A percentile compares a stretch with the other conserved stretches of the same genome.
phyloP scores from a whole-genome alignment of 2,113 vertebrate genomes.

The Hydropotes inermis region DNA sequence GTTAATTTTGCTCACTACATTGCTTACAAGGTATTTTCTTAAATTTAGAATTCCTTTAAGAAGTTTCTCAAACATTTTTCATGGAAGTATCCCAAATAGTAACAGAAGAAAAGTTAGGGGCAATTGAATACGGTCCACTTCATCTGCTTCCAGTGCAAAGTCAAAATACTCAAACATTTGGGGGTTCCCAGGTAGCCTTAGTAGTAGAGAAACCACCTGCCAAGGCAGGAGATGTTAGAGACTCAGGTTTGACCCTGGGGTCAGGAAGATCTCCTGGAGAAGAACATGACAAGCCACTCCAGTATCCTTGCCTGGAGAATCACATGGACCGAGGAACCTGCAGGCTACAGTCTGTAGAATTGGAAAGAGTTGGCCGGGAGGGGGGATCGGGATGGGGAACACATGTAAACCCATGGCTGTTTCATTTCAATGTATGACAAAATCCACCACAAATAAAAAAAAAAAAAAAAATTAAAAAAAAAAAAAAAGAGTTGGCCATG shows the following conservation, averaged over 20 bases:
- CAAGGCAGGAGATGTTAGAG: background rate
- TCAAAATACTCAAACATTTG: background rate
- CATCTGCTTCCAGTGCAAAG: background rate
- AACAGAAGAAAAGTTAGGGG: background rate
- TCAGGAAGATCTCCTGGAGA: background rate
- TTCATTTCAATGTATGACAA: too few relatives aligned
- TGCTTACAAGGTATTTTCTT: background rate
- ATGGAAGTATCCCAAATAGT: background rate
- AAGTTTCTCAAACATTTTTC: background rate
- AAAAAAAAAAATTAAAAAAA: too few relatives aligned
- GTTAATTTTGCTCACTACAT: background rate
- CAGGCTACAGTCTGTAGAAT: background rate
- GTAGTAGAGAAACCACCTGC: background rate
- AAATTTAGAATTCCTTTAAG: background rate
- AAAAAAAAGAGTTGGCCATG: background rate
- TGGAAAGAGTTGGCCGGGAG: background rate
- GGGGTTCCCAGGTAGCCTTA: background rate
- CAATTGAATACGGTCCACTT: background rate
- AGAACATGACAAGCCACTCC: background rate
- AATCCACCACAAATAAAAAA: too few relatives aligned
- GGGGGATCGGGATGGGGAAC: too few relatives aligned
- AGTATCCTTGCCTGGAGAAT: background rate
- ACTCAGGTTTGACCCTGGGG: accelerated
- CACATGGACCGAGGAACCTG: accelerated
- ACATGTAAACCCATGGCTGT: too few relatives aligned